phyloP scores from a whole-genome alignment of 1,140 invertebrate species.

The Venustaconcha ellipsiformis region DNA sequence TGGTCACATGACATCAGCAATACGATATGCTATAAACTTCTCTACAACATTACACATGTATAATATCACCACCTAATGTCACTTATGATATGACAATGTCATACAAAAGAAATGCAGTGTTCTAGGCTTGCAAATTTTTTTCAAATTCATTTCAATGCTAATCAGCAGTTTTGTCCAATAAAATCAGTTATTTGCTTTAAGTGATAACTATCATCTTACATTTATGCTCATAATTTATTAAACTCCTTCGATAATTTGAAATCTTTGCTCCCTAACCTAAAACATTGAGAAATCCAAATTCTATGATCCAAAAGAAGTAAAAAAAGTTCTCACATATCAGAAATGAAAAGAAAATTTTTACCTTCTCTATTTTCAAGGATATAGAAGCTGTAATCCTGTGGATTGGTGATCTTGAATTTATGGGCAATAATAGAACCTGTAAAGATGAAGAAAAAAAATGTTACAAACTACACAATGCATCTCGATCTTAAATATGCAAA shows the following conservation, averaged over 20 bases:
- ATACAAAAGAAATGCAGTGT: too few species aligned
- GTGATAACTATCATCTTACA: background rate
- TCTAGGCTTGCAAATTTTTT: too few species aligned
- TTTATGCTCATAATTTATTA: background rate
- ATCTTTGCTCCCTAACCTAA: background rate
- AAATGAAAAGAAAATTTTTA: slow-evolving; percentile 65
- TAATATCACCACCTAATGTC: too few species aligned
- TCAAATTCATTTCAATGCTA: too few species aligned
- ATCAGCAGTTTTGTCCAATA: too few species aligned
- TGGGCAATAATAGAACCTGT: slow-evolving; percentile 86
- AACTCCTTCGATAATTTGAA: background rate
- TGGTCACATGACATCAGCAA: too few species aligned
- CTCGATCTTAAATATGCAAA: too few species aligned
- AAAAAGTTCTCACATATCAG: background rate
- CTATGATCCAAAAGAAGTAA: background rate
- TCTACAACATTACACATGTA: too few species aligned
- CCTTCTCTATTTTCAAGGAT: slow-evolving; percentile 90
- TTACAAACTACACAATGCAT: too few species aligned
- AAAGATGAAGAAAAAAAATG: slow-evolving; percentile 18
- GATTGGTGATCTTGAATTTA: slow-evolving; percentile 93
- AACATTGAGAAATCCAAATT: background rate
- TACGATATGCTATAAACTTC: too few species aligned
- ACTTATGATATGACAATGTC: too few species aligned
- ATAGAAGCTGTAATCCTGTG: slow-evolving; percentile 96
- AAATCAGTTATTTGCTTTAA: background rate